Evolutionary conservation across 2,888 invertebrate genomes (phyloP).

Genomic region (Onthophagus sagittarius): DNA sequence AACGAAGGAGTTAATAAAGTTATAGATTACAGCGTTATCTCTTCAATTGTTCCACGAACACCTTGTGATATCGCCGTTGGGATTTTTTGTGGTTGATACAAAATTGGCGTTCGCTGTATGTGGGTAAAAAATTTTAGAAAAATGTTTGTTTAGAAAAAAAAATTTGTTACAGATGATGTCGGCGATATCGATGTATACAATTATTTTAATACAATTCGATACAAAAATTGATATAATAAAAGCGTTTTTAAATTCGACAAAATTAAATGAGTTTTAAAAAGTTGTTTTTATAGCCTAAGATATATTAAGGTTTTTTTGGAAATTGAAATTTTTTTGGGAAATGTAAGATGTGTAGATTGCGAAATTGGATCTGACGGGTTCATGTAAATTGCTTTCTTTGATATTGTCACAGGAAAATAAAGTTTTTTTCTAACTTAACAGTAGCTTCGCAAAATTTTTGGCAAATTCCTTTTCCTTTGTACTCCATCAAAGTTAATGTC

Average conservation of each 20-base stretch:
- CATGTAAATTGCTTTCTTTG: no score
- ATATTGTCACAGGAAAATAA: no score
- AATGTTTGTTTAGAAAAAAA: no score
- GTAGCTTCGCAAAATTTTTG: no score
- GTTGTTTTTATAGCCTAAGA: slow-evolving; percentile 14
- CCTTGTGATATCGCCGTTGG: background rate
- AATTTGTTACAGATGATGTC: background rate
- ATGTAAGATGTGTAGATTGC: no score
- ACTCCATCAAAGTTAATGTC: no score
- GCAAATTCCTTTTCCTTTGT: no score
- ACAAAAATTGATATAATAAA: background rate
- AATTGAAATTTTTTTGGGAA: no score
- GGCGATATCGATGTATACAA: background rate
- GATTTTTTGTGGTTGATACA: background rate
- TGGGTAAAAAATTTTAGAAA: background rate
- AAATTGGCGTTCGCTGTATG: background rate
- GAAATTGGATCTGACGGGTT: no score
- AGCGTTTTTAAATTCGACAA: background rate
- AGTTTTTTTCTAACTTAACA: no score
- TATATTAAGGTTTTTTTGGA: slow-evolving; percentile 35
- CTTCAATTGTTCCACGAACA: background rate
- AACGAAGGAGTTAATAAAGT: no score
- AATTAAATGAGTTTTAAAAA: background rate
- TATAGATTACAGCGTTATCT: background rate
- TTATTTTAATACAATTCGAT: background rate